Conservation (phyloP, 2,888 invertebrate species). For the Sisyra terminalis region DNA sequence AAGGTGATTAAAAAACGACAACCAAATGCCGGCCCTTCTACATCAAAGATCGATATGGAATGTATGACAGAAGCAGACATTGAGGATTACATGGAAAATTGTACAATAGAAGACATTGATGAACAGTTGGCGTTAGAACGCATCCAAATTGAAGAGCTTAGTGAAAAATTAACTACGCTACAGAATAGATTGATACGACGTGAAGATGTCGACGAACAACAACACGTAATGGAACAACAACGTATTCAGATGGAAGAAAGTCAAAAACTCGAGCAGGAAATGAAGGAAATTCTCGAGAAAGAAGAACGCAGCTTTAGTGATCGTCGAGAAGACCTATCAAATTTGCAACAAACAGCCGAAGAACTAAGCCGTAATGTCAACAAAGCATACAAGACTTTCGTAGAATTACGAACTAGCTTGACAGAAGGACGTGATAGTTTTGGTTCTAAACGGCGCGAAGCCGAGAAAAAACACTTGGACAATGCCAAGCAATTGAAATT, state of each 20-base stretch:
- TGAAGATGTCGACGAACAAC: constrained; percentile 78
- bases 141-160: constrained; percentile 56
- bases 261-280: constrained; percentile 64
- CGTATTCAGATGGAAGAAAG: constrained; percentile 80
- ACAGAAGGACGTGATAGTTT: constrained; percentile 76
- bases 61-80: constrained; percentile 20
- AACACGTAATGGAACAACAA: constrained; percentile 72
- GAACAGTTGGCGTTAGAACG: constrained; percentile 30
- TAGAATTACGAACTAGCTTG: constrained; percentile 58
- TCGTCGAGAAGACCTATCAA: constrained; percentile 79
- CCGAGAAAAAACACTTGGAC: constrained; percentile 83
- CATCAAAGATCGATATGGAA: constrained; percentile 22
- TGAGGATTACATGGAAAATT: constrained; percentile 28
- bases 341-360: constrained; percentile 92
- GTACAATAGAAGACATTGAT: constrained; percentile 20
- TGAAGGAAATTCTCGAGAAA: constrained; percentile 83
- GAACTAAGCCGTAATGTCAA: constrained; percentile 87
- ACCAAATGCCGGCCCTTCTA: constrained; percentile 14
- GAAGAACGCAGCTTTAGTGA: constrained; percentile 88
- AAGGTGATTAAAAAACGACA: constrained; percentile 32
- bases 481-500: constrained; percentile 81
- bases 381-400: constrained; percentile 72
- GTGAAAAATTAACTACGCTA: constrained; percentile 40
- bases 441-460: constrained; percentile 77
- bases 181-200: constrained; percentile 85